Percentiles rank a stretch among this genome's conserved stretches.
Conservation (phyloP, 1,140 invertebrate genomes). For the Potamilus streckersoni region DNA sequence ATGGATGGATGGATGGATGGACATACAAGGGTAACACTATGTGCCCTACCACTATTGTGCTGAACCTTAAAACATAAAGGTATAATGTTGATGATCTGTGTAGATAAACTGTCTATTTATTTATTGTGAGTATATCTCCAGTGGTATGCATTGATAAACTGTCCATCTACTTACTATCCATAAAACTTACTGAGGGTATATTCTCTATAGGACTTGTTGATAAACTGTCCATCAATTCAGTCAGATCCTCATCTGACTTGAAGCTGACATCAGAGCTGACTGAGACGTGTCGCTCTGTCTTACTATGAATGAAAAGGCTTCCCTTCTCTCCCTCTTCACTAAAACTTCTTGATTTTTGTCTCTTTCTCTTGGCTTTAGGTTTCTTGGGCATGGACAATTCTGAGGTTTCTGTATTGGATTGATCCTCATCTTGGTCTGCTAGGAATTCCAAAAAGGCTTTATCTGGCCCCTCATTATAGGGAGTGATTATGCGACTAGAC, state of each 20-base stretch:
- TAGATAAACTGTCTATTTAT: too few species aligned
- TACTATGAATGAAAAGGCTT: background rate
- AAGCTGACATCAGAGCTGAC: constrained; percentile 50
- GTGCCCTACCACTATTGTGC: too few species aligned
- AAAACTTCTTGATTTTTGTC: constrained; percentile 47
- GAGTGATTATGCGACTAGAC: constrained; percentile 74
- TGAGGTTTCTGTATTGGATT: constrained; percentile 2
- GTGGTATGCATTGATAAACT: too few species aligned
- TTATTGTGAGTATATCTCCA: too few species aligned
- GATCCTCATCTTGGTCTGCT: constrained; percentile 60
- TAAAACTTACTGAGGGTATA: too few species aligned
- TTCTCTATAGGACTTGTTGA: constrained; percentile 14
- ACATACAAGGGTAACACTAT: too few species aligned
- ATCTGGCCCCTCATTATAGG: constrained; percentile 72
- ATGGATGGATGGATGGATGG: too few species aligned
- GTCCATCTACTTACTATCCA: too few species aligned
- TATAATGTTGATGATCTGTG: too few species aligned
- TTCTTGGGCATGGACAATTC: constrained; percentile 28
- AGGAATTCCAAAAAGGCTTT: constrained; percentile 72
- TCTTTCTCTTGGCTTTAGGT: constrained; percentile 41
- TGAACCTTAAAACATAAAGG: too few species aligned
- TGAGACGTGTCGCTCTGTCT: constrained; percentile 42
- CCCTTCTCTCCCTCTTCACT: constrained; percentile 41
- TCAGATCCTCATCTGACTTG: constrained; percentile 39
- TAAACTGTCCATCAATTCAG: background rate